A percentile compares a stretch with the other conserved stretches of the same genome.
phyloP scores from a whole-genome alignment of 2,797 vertebrate species.

The Nyctalus aviator region DNA sequence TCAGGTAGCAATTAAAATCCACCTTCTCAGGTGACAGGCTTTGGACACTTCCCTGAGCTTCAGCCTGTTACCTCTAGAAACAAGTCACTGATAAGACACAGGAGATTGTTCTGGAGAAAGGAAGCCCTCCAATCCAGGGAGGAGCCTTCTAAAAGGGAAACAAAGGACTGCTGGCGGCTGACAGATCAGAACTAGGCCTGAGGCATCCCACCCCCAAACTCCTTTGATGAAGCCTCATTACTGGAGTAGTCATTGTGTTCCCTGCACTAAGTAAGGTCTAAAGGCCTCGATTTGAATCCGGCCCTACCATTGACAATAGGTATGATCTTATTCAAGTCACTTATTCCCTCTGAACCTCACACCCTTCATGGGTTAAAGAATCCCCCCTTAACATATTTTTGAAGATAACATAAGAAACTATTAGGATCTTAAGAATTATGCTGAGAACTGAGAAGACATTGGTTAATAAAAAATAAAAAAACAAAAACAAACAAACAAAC shows the following conservation, averaged over 20 bases:
- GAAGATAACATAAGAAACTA: background rate
- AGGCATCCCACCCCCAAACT: background rate
- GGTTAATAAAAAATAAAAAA: background rate
- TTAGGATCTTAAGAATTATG: background rate
- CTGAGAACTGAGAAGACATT: background rate
- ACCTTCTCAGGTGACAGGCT: background rate
- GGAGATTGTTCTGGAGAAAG: background rate
- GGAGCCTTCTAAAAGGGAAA: background rate
- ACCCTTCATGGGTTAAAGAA: background rate
- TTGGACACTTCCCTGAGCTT: background rate
- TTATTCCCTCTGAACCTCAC: background rate
- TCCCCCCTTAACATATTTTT: background rate
- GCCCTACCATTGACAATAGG: background rate
- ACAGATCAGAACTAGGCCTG: background rate
- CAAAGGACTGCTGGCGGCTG: background rate
- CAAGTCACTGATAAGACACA: background rate
- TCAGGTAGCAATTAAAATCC: background rate
- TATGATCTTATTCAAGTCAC: background rate
- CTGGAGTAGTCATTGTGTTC: background rate
- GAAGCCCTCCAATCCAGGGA: rapidly evolving
- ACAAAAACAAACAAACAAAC: no score
- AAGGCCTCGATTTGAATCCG: background rate
- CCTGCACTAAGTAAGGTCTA: background rate
- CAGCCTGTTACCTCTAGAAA: background rate
- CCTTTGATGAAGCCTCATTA: background rate